These are phyloP conservation scores for Epirrita christyi DNA, from an alignment of 2,888 invertebrate species.

Conservation along the genomic window DNA sequence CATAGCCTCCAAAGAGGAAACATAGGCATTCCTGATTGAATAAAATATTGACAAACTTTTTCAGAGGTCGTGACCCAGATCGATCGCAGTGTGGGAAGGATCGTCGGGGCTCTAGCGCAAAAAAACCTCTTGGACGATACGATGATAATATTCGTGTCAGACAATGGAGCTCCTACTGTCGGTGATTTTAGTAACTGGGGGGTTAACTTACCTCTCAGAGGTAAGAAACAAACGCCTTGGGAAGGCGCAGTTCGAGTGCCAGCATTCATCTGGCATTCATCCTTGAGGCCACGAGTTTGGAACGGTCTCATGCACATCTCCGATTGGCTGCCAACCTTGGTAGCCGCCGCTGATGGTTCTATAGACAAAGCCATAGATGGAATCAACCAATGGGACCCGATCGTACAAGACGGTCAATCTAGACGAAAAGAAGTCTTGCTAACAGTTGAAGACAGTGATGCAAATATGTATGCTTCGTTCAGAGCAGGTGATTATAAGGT, in stretches of 20 bases:
- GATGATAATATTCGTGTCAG: slow-evolving; percentile 94
- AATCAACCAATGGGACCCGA: slow-evolving; percentile 87
- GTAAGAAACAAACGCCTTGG: slow-evolving; percentile 92
- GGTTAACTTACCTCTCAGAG: slow-evolving; percentile 91
- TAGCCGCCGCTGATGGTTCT: slow-evolving; percentile 67
- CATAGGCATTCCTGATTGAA: slow-evolving; percentile 16
- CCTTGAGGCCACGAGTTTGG: slow-evolving; percentile 86
- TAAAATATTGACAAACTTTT: slow-evolving; percentile 40
- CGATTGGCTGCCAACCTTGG: slow-evolving; percentile 93
- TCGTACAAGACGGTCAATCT: slow-evolving; percentile 75
- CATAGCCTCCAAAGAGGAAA: background rate
- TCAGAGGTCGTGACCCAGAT: slow-evolving; percentile 88
- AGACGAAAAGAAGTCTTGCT: slow-evolving; percentile 84
- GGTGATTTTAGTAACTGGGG: slow-evolving; percentile 91
- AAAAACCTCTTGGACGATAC: slow-evolving; percentile 91
- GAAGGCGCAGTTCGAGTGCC: slow-evolving; percentile 93
- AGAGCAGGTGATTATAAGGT: slow-evolving; percentile 87
- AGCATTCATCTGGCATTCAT: slow-evolving; percentile 88
- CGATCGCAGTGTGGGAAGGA: slow-evolving; percentile 92
- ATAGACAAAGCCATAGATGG: slow-evolving; percentile 84
- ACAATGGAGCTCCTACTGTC: slow-evolving; percentile 93
- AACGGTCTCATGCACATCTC: slow-evolving; percentile 89
- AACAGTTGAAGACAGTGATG: slow-evolving; percentile 82
- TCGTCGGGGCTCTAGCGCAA: slow-evolving; percentile 88
- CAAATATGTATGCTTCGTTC: slow-evolving; percentile 80